phyloP scores from a whole-genome alignment of 37 sponge, comb jelly and placozoan species.

The Halichondria panicea region DNA sequence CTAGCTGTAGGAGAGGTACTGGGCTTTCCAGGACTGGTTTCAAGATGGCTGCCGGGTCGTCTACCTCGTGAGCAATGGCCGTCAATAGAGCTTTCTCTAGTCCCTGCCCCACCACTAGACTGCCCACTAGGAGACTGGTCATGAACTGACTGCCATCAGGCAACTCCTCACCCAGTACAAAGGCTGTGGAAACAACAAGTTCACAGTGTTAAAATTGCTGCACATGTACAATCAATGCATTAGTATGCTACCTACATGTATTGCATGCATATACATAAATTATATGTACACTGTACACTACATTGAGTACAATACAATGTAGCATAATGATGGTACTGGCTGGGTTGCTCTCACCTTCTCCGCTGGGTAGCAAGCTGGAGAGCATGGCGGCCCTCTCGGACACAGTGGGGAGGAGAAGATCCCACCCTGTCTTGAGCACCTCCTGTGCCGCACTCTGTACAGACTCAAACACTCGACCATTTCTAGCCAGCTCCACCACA shows the following conservation, averaged over 20 bases:
- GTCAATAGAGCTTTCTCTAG: conserved; percentile 73
- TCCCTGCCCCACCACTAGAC: conserved; percentile 73
- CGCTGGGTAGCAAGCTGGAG: conserved; percentile 59
- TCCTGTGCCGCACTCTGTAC: conserved; percentile 86
- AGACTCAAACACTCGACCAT: conserved; percentile 45
- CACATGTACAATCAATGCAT: background rate
- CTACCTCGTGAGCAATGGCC: conserved; percentile 52
- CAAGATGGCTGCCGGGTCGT: conserved; percentile 10
- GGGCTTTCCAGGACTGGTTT: conserved; percentile 16
- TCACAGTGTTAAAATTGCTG: background rate
- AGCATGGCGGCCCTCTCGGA: conserved; percentile 84
- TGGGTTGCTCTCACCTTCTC: conserved; percentile 44
- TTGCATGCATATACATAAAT: background rate
- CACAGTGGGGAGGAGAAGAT: conserved; percentile 82
- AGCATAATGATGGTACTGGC: background rate
- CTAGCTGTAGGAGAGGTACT: conserved; percentile 69
- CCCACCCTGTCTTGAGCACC: conserved; percentile 80
- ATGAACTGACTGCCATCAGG: conserved; percentile 79
- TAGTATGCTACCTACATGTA: background rate
- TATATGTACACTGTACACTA: background rate
- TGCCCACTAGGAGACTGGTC: conserved; percentile 78
- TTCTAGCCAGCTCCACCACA: conserved; percentile 79
- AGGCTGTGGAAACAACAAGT: conserved; percentile 1
- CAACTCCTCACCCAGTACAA: conserved; percentile 11
- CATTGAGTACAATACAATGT: background rate